These are phyloP conservation scores for Anoplopoma fimbria DNA, from an alignment of 2,113 vertebrate species.

Conservation along the genomic window DNA sequence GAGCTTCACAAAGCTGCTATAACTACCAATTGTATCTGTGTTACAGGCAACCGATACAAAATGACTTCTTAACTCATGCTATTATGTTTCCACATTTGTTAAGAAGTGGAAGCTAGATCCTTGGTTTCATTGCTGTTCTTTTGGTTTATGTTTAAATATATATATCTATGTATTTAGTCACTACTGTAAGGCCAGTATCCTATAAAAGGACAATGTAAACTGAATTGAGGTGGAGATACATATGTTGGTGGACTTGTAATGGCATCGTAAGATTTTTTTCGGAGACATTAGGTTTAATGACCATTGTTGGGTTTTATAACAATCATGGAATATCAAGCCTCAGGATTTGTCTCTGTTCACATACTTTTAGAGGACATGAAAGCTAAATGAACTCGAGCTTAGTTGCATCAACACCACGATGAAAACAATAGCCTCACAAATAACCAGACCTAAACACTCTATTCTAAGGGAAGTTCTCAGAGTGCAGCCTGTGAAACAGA, in stretches of 20 bases:
- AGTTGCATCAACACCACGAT: neutral
- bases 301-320: neutral
- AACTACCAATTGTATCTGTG: neutral
- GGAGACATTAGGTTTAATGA: conserved; percentile 1
- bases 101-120: too few relatives aligned
- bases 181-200: neutral
- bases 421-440: conserved; percentile 20
- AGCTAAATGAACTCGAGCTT: neutral
- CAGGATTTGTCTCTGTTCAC: neutral
- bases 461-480: neutral
- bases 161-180: neutral
- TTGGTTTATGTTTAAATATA: too few relatives aligned
- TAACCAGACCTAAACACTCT: neutral
- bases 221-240: conserved; percentile 13
- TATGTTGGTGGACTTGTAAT: neutral
- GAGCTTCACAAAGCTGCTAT: neutral
- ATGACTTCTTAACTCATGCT: too few relatives aligned
- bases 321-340: neutral
- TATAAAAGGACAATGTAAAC: neutral
- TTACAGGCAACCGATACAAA: neutral
- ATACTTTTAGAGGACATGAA: neutral
- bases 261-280: neutral
- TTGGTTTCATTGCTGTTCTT: too few relatives aligned
- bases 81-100: too few relatives aligned
- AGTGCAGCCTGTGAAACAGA: neutral